These are phyloP conservation scores for Andrena trimmerana DNA, from an alignment of 2,888 invertebrate genomes.

Conservation along the genomic window DNA sequence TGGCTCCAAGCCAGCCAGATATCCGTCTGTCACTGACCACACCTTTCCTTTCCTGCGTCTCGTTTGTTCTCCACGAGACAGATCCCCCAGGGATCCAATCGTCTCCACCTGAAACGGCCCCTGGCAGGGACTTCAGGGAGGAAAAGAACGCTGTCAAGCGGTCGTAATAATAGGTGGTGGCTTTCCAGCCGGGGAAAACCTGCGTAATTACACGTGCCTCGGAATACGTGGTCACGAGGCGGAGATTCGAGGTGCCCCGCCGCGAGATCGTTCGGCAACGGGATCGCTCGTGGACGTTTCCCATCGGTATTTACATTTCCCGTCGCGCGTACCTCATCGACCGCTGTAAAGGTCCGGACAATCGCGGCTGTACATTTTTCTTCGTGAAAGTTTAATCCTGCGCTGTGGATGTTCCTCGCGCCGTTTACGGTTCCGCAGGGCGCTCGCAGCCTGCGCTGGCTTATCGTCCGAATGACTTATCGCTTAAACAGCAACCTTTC, in stretches of 20 bases:
- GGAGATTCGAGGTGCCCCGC: slow-evolving; percentile 35
- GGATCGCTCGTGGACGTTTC: slow-evolving; percentile 23
- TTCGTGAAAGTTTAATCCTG: slow-evolving; percentile 69
- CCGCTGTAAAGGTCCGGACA: slow-evolving; percentile 43
- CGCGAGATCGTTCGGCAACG: slow-evolving; percentile 38
- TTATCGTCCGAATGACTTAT: slow-evolving; percentile 83
- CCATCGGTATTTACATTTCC: slow-evolving; percentile 56
- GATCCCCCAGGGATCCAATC: slow-evolving; percentile 15
- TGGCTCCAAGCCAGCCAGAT: slow-evolving; percentile 67
- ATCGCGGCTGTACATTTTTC: slow-evolving; percentile 66
- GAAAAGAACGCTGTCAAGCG: background rate
- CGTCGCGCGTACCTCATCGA: slow-evolving; percentile 39
- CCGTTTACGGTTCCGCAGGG: slow-evolving; percentile 60
- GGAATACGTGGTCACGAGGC: background rate
- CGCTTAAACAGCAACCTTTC: slow-evolving; percentile 74
- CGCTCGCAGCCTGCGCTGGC: slow-evolving; percentile 61
- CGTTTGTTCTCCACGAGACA: slow-evolving; percentile 35
- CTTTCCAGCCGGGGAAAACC: slow-evolving; percentile 16
- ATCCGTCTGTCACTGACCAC: slow-evolving; percentile 69
- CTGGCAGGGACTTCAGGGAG: background rate
- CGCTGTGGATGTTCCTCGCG: slow-evolving; percentile 60
- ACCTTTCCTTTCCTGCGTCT: slow-evolving; percentile 31
- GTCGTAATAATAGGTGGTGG: slow-evolving; percentile 30
- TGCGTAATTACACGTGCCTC: slow-evolving; percentile 33
- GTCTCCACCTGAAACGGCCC: slow-evolving; percentile 18